Evolutionary conservation across 2,888 invertebrate species (phyloP).

Genomic region (Dichetophora obliterata): DNA sequence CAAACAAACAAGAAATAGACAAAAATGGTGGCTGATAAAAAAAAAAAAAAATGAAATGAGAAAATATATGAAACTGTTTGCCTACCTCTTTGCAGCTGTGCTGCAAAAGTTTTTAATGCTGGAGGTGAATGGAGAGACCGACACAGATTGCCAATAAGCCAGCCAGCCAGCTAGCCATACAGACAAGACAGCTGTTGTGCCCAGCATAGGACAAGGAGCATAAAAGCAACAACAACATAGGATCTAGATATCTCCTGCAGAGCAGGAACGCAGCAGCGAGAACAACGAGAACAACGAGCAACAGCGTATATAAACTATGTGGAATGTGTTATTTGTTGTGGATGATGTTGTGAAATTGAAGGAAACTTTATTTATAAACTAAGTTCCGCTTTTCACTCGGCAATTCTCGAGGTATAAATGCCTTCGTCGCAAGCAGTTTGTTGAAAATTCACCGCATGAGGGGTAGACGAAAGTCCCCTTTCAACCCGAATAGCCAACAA

Average conservation of each 20-base stretch:
- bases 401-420: too few relatives aligned
- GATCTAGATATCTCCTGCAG: neutral
- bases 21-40: neutral
- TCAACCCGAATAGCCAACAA: too few relatives aligned
- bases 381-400: too few relatives aligned
- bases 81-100: slow-evolving; percentile 32
- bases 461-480: too few relatives aligned
- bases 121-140: neutral
- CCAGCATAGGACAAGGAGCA: neutral
- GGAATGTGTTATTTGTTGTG: neutral
- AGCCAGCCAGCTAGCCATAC: neutral
- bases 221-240: neutral
- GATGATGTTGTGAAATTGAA: neutral
- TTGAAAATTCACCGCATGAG: too few relatives aligned
- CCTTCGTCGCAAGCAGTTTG: too few relatives aligned
- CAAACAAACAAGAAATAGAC: neutral
- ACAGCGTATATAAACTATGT: neutral
- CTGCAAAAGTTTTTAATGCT: neutral
- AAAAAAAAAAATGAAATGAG: neutral
- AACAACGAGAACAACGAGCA: neutral
- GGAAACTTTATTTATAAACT: too few relatives aligned
- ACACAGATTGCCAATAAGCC: slow-evolving; percentile 4
- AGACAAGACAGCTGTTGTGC: slow-evolving; percentile 28
- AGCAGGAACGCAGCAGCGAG: neutral
- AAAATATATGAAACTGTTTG: slow-evolving; percentile 8